These are phyloP conservation scores for Drosophila maculinotata DNA, from an alignment of 2,888 invertebrate species.

Conservation along the genomic window DNA sequence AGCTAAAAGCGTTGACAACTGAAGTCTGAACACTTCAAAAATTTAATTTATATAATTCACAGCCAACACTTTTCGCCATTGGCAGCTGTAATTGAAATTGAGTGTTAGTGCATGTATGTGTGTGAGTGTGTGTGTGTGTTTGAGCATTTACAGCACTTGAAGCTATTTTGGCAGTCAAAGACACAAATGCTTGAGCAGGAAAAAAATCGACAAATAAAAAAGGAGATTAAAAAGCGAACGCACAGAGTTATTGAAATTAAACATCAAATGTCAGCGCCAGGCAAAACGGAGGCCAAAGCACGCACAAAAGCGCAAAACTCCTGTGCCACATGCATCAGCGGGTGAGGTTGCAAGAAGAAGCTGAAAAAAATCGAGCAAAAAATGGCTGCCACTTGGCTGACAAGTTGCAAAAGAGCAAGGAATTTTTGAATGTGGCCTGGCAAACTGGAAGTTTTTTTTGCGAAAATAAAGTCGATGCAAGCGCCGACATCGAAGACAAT, in stretches of 20 bases:
- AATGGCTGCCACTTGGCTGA: slow-evolving; percentile 67
- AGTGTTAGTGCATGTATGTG: slow-evolving; percentile 13
- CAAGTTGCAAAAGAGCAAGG: slow-evolving; percentile 79
- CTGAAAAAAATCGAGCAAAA: slow-evolving; percentile 18
- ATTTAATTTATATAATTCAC: slow-evolving; percentile 69
- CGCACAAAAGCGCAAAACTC: slow-evolving; percentile 76
- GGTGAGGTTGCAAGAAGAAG: background rate
- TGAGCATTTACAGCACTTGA: slow-evolving; percentile 54
- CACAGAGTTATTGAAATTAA: slow-evolving; percentile 81
- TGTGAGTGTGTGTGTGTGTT: slow-evolving; percentile 10
- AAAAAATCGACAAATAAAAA: slow-evolving; percentile 14
- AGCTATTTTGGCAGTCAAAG: slow-evolving; percentile 72
- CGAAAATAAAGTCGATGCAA: slow-evolving; percentile 72
- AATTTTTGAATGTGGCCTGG: slow-evolving; percentile 66
- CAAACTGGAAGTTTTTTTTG: slow-evolving; percentile 32
- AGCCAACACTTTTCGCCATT: slow-evolving; percentile 69
- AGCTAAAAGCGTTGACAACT: slow-evolving; percentile 31
- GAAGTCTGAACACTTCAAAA: slow-evolving; percentile 36
- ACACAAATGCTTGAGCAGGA: slow-evolving; percentile 46
- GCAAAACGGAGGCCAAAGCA: slow-evolving; percentile 51
- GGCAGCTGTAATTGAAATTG: slow-evolving; percentile 76
- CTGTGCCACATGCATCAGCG: slow-evolving; percentile 66
- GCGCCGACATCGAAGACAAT: slow-evolving; percentile 72
- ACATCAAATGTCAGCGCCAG: slow-evolving; percentile 80
- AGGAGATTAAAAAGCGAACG: slow-evolving; percentile 59